Evolutionary conservation across 2,888 invertebrate species (phyloP).

Genomic region (Drosophila diplacantha): DNA sequence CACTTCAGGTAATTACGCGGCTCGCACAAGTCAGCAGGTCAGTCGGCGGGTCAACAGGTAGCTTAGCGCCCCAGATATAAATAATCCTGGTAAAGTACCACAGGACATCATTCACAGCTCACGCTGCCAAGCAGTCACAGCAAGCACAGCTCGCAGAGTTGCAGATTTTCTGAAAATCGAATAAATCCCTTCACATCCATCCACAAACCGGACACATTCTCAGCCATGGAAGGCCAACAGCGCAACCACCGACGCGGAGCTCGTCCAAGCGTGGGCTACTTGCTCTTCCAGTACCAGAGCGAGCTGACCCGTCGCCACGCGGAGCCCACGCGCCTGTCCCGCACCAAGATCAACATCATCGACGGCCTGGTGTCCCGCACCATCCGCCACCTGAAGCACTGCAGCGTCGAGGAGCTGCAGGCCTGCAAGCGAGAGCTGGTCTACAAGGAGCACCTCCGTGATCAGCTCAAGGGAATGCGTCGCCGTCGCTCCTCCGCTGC

Average conservation of each 20-base stretch:
- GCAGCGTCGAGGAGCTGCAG: slow-evolving; percentile 62
- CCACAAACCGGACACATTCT: background rate
- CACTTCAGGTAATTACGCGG: slow-evolving; percentile 60
- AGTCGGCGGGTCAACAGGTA: slow-evolving; percentile 22
- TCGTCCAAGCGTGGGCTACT: slow-evolving; percentile 59
- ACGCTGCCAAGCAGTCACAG: slow-evolving; percentile 45
- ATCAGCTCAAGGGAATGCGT: slow-evolving; percentile 47
- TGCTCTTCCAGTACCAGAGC: slow-evolving; percentile 64
- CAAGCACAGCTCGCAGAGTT: slow-evolving; percentile 35
- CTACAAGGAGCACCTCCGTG: slow-evolving; percentile 62
- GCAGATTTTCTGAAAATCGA: background rate
- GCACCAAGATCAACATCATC: slow-evolving; percentile 65
- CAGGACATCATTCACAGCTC: slow-evolving; percentile 64
- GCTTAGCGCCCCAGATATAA: slow-evolving; percentile 53
- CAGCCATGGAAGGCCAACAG: slow-evolving; percentile 48
- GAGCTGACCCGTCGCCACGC: slow-evolving; percentile 60
- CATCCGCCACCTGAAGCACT: slow-evolving; percentile 55
- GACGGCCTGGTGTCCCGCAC: slow-evolving; percentile 62
- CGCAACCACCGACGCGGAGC: slow-evolving; percentile 45
- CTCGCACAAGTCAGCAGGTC: slow-evolving; percentile 39
- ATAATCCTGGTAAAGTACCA: slow-evolving; percentile 56
- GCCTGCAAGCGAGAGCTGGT: slow-evolving; percentile 62
- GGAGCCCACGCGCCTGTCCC: slow-evolving; percentile 52
- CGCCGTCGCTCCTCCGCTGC: slow-evolving; percentile 33
- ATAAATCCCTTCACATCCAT: background rate